phyloP scores from a whole-genome alignment of 1,140 invertebrate species.

The Linepithema humile region DNA sequence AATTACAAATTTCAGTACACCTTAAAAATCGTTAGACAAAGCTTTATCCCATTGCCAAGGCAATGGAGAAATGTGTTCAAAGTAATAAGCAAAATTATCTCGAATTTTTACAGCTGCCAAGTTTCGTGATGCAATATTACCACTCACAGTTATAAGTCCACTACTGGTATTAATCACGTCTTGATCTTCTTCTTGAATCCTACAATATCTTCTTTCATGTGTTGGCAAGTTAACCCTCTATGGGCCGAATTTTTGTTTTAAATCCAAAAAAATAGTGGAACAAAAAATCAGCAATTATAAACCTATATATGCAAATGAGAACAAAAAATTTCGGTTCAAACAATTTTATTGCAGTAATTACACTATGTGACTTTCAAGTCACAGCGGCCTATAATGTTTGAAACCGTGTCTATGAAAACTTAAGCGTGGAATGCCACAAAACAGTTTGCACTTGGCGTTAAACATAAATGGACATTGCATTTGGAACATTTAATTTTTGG shows the following conservation, averaged over 20 bases:
- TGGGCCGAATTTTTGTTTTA: too few species aligned
- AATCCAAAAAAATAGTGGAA: too few species aligned
- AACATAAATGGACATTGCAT: slow-evolving; percentile 22
- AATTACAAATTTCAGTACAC: too few species aligned
- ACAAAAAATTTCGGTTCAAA: too few species aligned
- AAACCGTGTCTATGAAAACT: too few species aligned
- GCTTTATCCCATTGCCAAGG: background rate
- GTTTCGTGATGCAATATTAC: background rate
- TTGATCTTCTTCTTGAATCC: background rate
- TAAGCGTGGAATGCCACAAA: too few species aligned
- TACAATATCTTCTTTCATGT: background rate
- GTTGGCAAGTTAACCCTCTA: too few species aligned
- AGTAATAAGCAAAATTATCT: background rate
- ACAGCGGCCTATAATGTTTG: too few species aligned
- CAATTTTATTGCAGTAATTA: too few species aligned
- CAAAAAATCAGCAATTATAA: too few species aligned
- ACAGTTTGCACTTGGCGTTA: slow-evolving; percentile 33
- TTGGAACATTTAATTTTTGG: slow-evolving; percentile 48
- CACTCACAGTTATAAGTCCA: background rate
- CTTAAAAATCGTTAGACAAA: background rate
- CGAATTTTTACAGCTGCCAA: background rate
- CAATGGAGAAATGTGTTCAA: background rate
- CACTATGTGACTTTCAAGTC: too few species aligned
- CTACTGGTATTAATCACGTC: background rate
- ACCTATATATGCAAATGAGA: too few species aligned